Evolutionary conservation across 1,140 invertebrate genomes (phyloP).

Genomic region (Rhopalosiphum padi): DNA sequence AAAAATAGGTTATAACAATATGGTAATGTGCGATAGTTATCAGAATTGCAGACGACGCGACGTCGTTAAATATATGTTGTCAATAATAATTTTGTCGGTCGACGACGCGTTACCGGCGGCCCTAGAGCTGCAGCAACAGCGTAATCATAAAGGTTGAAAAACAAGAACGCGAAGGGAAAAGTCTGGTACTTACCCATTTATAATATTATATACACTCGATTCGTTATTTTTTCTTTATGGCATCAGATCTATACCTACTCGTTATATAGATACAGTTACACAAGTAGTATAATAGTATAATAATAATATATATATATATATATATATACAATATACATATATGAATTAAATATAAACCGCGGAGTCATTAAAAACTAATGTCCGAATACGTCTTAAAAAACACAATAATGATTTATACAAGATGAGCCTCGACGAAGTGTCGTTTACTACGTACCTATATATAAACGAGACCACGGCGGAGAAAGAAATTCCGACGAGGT

Average conservation of each 20-base stretch:
- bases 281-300: not conserved
- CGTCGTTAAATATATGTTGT: conserved; percentile 13
- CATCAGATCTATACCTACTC: not conserved
- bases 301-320: too few relatives aligned
- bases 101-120: not conserved
- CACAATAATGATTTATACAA: conserved; percentile 56
- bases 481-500: conserved; percentile 39
- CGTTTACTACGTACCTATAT: not conserved
- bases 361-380: conserved; percentile 44
- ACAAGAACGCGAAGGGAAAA: not conserved
- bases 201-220: not conserved
- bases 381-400: conserved; percentile 57
- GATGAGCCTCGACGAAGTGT: conserved; percentile 64
- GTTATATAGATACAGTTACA: conserved; percentile 15
- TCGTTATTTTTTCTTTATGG: conserved; percentile 22
- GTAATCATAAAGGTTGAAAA: conserved; percentile 24
- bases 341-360: conserved; percentile 49
- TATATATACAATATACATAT: not conserved
- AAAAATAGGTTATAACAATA: not conserved
- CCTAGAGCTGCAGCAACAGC: not conserved
- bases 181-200: not conserved
- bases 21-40: not conserved
- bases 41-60: not conserved
- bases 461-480: conserved; percentile 17
- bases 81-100: conserved; percentile 11